Conservation (phyloP, 2,113 vertebrate species). For the Hypanus sabinus region DNA sequence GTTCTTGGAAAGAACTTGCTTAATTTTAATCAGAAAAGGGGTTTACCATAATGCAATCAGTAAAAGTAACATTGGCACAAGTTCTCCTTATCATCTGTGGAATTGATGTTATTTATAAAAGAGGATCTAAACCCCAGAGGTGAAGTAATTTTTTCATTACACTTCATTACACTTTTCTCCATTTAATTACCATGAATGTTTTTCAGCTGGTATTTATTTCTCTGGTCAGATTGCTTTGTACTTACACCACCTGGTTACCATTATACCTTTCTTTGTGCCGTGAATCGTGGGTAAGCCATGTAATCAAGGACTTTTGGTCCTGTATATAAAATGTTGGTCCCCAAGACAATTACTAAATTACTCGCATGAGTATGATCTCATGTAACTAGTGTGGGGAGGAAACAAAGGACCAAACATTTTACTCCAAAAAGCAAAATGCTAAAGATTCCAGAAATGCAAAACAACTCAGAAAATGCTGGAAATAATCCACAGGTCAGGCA, state of each 20-base stretch:
- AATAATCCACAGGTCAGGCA: too few relatives aligned
- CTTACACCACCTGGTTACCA: constrained; percentile 28
- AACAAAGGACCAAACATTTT: background rate
- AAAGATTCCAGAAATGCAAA: too few relatives aligned
- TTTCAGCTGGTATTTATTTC: constrained; percentile 35
- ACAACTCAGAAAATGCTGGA: too few relatives aligned
- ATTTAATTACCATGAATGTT: constrained; percentile 32
- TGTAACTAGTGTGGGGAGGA: background rate
- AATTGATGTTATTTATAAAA: constrained; percentile 10
- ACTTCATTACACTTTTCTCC: constrained; percentile 29
- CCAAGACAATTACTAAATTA: constrained; percentile 11
- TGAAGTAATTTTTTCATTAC: constrained; percentile 35
- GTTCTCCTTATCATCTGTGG: constrained; percentile 2
- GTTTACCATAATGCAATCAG: background rate
- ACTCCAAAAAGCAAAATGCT: background rate
- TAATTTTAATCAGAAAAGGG: background rate
- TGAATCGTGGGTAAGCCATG: constrained; percentile 5
- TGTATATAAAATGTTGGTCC: background rate
- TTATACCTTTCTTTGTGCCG: constrained; percentile 11
- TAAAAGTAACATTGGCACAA: background rate
- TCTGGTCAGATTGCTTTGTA: constrained; percentile 31
- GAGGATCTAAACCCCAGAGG: constrained; percentile 21
- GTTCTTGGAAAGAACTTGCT: background rate
- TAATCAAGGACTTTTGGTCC: background rate
- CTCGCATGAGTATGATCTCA: background rate